Base-by-base conservation (phyloP, 2,797 vertebrate genomes). In the Cheirogaleus major region DNA sequence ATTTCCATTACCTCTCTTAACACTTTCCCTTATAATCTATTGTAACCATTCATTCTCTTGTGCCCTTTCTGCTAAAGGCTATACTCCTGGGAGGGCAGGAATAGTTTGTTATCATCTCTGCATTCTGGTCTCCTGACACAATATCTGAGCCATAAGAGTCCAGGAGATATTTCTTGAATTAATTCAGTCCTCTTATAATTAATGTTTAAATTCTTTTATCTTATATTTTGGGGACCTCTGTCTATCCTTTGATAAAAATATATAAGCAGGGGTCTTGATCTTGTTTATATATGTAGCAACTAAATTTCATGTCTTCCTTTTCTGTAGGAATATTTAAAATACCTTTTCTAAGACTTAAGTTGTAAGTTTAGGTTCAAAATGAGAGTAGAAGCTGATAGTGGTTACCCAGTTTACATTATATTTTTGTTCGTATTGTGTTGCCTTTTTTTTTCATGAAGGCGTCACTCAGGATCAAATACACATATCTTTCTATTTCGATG, bases 241-340 rank as follows among this genome's bases (percentile, higher is more conserved):
- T 38, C 22, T 92, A 2, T 82, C 15, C 17, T 84, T 94, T 81
- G n/a, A n/a, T 59, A 78, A 50, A 88, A 88, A 94, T 82, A 69
- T 50, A 52, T 30, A 90, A 52, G 32, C 8, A 57, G 32, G 48
- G 12, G 14, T 78, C n/a, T 63, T 91, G 55, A n/a, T 48, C 27
- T 83, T 86, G 38, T 88, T 95, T 72, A 50, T 84, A 55, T 85
- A 11, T 59, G 38, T 84, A 45, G 11, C 14, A 52, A 52, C 2
- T 69, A 55, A 57, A 7, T 88, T 69, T 81, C 22, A 63, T 78
- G 14, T 55, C 30, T 91, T 85, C 32, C 14, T 95, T 73, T 30
- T 84, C 48, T 92, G 13, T 85, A 73, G n/a, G 75, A 50, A 90
- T 73, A 83, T 95, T 94, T 87, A 25, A 80, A 86, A 79, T 91